Evolutionary conservation across 1,140 invertebrate species (phyloP).

Genomic region (Danaus plexippus): DNA sequence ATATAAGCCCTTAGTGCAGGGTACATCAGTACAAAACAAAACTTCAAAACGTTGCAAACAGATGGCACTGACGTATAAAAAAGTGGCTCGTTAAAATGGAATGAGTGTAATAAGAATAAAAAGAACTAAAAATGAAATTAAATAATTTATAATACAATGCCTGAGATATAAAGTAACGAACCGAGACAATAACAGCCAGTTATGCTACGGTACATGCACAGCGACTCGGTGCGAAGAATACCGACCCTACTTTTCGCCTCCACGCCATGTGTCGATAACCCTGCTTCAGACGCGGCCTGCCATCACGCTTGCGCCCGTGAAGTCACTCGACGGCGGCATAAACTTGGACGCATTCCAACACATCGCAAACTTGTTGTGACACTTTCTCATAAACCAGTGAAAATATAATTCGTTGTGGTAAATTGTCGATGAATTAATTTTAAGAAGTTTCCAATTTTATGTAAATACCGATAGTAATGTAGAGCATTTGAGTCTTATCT

Average conservation of each 20-base stretch:
- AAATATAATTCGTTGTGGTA: background rate
- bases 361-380: slow-evolving; percentile 36
- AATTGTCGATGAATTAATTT: background rate
- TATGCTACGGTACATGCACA: slow-evolving; percentile 53
- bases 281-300: slow-evolving; percentile 55
- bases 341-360: slow-evolving; percentile 57
- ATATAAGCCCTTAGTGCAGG: too few relatives aligned
- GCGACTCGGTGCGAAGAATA: slow-evolving; percentile 29
- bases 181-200: slow-evolving; percentile 41
- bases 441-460: too few relatives aligned
- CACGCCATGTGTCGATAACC: slow-evolving; percentile 63
- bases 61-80: slow-evolving; percentile 14
- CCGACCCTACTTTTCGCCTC: slow-evolving; percentile 59
- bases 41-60: slow-evolving; percentile 5
- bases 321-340: slow-evolving; percentile 52
- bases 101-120: background rate
- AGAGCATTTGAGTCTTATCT: slow-evolving; percentile 9
- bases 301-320: slow-evolving; percentile 59
- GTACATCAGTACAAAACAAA: too few relatives aligned
- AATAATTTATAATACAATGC: too few relatives aligned
- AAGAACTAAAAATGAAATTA: background rate
- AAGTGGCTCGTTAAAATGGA: background rate
- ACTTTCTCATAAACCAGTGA: slow-evolving; percentile 27
- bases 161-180: slow-evolving; percentile 40
- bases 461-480: too few relatives aligned